These are phyloP conservation scores for Heliconius ismenius DNA, from an alignment of 2,888 invertebrate species.

Conservation along the genomic window DNA sequence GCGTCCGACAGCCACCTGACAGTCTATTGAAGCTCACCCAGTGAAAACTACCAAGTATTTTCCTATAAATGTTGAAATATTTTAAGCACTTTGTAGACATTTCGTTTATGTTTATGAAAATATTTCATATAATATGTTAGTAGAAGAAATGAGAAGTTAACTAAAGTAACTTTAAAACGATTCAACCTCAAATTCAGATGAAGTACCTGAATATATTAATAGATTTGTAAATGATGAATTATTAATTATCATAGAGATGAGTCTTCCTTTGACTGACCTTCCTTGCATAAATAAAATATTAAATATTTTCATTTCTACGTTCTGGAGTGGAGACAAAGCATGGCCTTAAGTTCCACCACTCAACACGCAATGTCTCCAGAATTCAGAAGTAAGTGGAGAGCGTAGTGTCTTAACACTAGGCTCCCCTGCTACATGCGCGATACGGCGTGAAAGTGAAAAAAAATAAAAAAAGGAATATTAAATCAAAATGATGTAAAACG, in stretches of 20 bases:
- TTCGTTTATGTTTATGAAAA: background rate
- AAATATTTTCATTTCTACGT: too few relatives aligned
- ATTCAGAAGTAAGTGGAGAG: too few relatives aligned
- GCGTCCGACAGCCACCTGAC: slow-evolving; percentile 31
- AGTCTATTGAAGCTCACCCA: slow-evolving; percentile 29
- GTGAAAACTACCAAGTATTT: slow-evolving; percentile 22
- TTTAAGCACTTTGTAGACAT: background rate
- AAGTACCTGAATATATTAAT: background rate
- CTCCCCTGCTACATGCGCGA: too few relatives aligned
- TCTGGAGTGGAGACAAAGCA: too few relatives aligned
- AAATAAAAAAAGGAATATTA: too few relatives aligned
- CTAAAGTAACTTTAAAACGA: background rate
- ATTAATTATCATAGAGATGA: background rate
- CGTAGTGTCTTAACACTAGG: too few relatives aligned
- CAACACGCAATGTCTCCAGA: too few relatives aligned
- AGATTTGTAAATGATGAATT: background rate
- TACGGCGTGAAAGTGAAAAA: too few relatives aligned
- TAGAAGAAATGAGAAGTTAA: background rate
- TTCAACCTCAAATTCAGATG: background rate
- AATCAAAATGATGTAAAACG: too few relatives aligned
- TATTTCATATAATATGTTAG: background rate
- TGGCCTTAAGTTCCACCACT: too few relatives aligned
- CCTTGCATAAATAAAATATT: too few relatives aligned
- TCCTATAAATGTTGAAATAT: slow-evolving; percentile 16
- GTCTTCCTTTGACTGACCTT: too few relatives aligned